Conservation (phyloP, 30 jellyfish, hydroid and myxozoan species). For the Hydra vulgaris region DNA sequence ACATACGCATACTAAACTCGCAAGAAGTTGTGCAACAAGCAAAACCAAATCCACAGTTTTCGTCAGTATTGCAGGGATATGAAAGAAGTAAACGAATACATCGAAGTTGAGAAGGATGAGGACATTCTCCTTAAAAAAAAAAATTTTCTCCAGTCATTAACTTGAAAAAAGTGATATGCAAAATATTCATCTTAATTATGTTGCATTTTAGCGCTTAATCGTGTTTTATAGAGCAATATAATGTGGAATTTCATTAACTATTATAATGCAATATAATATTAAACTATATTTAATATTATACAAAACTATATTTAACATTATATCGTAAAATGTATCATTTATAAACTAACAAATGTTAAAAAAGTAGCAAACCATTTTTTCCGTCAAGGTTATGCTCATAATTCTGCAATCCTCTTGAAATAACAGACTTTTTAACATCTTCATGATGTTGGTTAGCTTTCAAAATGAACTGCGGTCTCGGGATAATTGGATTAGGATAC, state of each 20-base stretch:
- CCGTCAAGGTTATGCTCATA: constrained; percentile 65
- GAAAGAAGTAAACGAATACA: constrained; percentile 70
- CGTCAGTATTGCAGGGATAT: constrained; percentile 63
- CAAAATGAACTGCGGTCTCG: background rate
- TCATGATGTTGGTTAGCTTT: constrained; percentile 6
- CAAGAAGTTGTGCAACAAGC: constrained; percentile 82
- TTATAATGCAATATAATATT: too few relatives aligned
- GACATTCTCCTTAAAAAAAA: constrained; percentile 54
- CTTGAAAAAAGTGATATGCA: too few relatives aligned
- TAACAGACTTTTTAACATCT: constrained; percentile 5
- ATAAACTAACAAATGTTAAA: background rate
- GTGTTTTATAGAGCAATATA: too few relatives aligned
- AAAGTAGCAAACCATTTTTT: constrained; percentile 19
- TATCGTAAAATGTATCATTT: too few relatives aligned
- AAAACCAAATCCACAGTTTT: constrained; percentile 57
- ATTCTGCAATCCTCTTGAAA: constrained; percentile 6
- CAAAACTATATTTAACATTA: too few relatives aligned
- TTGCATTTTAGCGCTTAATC: too few relatives aligned
- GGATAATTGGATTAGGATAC: constrained; percentile 4
- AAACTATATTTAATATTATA: too few relatives aligned
- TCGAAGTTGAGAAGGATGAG: constrained; percentile 31
- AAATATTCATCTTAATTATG: too few relatives aligned
- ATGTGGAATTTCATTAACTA: too few relatives aligned
- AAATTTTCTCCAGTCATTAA: too few relatives aligned
- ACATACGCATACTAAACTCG: constrained; percentile 63